phyloP scores from a whole-genome alignment of 2,797 vertebrate genomes.

The Alauda arvensis region DNA sequence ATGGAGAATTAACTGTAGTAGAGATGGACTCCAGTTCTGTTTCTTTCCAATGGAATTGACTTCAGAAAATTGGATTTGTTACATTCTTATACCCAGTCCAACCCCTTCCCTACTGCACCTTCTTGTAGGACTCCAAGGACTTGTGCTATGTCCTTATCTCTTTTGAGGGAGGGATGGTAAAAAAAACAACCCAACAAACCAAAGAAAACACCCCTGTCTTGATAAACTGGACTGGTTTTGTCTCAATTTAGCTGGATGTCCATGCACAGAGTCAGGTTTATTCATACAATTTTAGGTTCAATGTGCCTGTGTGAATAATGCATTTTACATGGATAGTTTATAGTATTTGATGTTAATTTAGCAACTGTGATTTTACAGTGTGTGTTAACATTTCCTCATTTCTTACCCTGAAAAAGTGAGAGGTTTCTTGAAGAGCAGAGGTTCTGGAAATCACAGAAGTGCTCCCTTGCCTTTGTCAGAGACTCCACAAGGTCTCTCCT shows the following conservation, averaged over 20 bases:
- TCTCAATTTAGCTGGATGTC: background rate
- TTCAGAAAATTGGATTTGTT: background rate
- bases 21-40: background rate
- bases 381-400: background rate
- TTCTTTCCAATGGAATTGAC: background rate
- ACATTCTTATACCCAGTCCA: fast-evolving
- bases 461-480: background rate
- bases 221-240: background rate
- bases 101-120: background rate
- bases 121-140: background rate
- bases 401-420: background rate
- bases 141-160: background rate
- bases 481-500: background rate
- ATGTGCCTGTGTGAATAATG: background rate
- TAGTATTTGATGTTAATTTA: background rate
- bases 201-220: fast-evolving
- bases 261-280: background rate
- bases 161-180: background rate
- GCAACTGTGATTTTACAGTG: background rate
- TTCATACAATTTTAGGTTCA: background rate
- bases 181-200: background rate
- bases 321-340: background rate
- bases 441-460: background rate
- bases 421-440: background rate
- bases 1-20: background rate